phyloP scores from a whole-genome alignment of 2,888 invertebrate species.

The Allophyes oxyacanthae region DNA sequence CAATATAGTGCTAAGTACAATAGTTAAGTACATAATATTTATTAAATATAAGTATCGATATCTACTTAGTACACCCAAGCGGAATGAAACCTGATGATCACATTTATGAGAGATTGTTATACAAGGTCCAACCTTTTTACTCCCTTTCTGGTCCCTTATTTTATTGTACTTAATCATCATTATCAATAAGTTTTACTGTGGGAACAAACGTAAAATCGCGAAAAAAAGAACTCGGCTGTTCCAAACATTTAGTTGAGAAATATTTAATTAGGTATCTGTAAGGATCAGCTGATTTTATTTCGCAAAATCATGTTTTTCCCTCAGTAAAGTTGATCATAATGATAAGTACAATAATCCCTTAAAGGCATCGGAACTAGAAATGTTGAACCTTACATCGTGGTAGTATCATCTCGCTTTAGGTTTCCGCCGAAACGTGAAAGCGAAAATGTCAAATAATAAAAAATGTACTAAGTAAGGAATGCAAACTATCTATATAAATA shows the following conservation, averaged over 20 bases:
- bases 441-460: constrained; percentile 62
- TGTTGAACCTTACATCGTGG: too few relatives aligned
- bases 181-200: constrained; percentile 26
- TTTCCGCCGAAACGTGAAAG: constrained; percentile 82
- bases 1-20: constrained; percentile 35
- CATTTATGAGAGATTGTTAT: constrained; percentile 24
- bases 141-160: too few relatives aligned
- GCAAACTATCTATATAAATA: constrained; percentile 7
- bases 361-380: too few relatives aligned
- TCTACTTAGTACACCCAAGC: constrained; percentile 46
- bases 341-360: too few relatives aligned
- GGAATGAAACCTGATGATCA: constrained; percentile 50
- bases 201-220: constrained; percentile 51
- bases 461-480: constrained; percentile 26
- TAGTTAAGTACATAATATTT: constrained; percentile 46
- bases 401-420: constrained; percentile 77
- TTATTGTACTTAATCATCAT: too few relatives aligned
- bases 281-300: too few relatives aligned
- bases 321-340: too few relatives aligned
- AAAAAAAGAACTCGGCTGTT: too few relatives aligned
- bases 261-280: too few relatives aligned
- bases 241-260: too few relatives aligned
- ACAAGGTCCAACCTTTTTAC: too few relatives aligned
- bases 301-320: too few relatives aligned
- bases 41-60: constrained; percentile 37